Base-by-base conservation (phyloP, 2,888 invertebrate genomes). In the Cheilosia scutellata region DNA sequence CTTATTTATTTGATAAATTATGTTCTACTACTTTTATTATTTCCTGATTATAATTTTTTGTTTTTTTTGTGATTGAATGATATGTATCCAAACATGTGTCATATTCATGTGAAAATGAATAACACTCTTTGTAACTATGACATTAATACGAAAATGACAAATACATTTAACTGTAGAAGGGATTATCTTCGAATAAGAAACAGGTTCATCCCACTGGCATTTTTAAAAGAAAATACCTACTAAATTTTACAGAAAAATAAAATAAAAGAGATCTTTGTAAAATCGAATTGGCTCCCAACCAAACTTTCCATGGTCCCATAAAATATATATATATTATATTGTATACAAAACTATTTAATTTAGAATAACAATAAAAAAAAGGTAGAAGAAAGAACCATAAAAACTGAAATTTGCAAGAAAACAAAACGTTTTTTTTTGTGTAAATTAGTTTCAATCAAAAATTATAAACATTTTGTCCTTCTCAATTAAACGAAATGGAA, bases 281-380 rank as follows among this genome's bases (percentile, higher is more conserved):
- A 74, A 78, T 60, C 78, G 71, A 82, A 78, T 74, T 71, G 44
- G 55, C 47, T 72, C 68, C 66, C 51, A 51, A 79, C 49, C 65
- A 63, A 20, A 74, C 68, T 68, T 44, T 70, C 51, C 68, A 77
- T 77, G 49, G 65, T 68, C 77, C 7, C 16, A 55, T 20, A 9
- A 60, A 27, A 66, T 44, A 68, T 13, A 63, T 47, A 33, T 37
- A 40, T 65, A 70, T 83, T 79, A 78, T 79, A 79, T 79, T 82
- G 68, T 78, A 87, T 68, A 80, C 74, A 87, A 87, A 87, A 87
- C 79, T 84, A 88, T 82, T 82, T 66, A 80, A 88, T 82, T 82
- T 66, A 80, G 78, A 88, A 82, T 82, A 75, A 87, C 77, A 82
- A 82, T 82, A 84, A 76, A 63, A 29, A 77, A 53, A 72, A 80